Percentiles rank a stretch among this genome's conserved stretches.
Conservation (phyloP, 2,888 invertebrate genomes). For the Tryphoninae sp. region DNA sequence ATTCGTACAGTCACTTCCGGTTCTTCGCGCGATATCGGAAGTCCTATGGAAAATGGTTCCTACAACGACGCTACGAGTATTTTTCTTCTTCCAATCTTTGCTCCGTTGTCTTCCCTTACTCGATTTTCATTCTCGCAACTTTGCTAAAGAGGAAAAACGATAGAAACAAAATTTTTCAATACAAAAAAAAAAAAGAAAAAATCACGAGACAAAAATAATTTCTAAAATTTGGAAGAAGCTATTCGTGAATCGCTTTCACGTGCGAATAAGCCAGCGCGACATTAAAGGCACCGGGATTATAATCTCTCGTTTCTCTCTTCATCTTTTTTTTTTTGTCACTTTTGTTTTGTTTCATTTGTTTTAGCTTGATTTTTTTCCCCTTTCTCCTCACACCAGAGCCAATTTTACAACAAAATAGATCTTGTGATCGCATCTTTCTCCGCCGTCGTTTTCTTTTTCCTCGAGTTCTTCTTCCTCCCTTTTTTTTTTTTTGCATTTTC, state of each 20-base stretch:
- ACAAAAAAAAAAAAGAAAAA: constrained; percentile 10
- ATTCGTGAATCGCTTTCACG: constrained; percentile 59
- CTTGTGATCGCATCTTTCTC: constrained; percentile 48
- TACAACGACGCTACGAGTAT: too few relatives aligned
- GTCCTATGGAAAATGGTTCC: too few relatives aligned
- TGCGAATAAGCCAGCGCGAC: constrained; percentile 73
- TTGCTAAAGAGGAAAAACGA: neutral
- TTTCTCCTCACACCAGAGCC: constrained; percentile 21
- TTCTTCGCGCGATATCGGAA: constrained; percentile 27
- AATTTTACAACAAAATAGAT: constrained; percentile 57
- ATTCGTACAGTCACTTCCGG: constrained; percentile 46
- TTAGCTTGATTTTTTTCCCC: constrained; percentile 60
- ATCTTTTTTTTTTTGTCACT: constrained; percentile 26
- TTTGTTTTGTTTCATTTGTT: too few relatives aligned
- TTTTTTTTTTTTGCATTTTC: constrained; percentile 22
- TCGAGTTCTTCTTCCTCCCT: too few relatives aligned
- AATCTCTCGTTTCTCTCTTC: constrained; percentile 63
- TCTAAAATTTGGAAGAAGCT: constrained; percentile 44
- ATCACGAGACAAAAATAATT: neutral
- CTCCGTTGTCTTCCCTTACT: neutral
- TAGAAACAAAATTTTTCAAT: neutral
- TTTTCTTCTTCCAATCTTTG: too few relatives aligned
- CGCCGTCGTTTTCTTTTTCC: too few relatives aligned
- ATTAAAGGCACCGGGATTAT: constrained; percentile 74
- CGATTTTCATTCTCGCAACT: neutral